These are phyloP conservation scores for Nasua narica DNA, from an alignment of 2,797 vertebrate genomes.

Conservation along the genomic window DNA sequence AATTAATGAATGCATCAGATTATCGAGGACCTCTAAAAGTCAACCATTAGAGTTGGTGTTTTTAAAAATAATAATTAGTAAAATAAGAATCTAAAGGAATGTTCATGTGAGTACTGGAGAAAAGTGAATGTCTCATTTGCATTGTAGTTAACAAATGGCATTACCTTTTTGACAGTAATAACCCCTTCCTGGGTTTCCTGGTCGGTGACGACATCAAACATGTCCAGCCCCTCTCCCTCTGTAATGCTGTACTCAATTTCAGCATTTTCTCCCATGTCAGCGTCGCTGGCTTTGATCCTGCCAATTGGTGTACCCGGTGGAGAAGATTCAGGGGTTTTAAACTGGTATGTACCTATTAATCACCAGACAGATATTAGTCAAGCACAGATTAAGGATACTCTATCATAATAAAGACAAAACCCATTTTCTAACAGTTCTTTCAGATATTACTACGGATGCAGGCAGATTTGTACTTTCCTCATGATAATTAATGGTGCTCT, in stretches of 20 bases:
- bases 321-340: slow-evolving; percentile 88
- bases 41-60: neutral
- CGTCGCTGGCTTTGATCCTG: slow-evolving; percentile 90
- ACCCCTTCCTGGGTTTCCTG: slow-evolving; percentile 92
- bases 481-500: neutral
- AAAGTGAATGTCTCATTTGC: neutral
- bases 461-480: neutral
- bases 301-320: slow-evolving; percentile 87
- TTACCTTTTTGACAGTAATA: slow-evolving; percentile 92
- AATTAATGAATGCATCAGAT: neutral
- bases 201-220: slow-evolving; percentile 92
- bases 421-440: neutral
- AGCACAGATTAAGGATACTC: neutral
- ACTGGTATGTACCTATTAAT: slow-evolving; percentile 91
- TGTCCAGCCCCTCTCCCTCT: slow-evolving; percentile 90
- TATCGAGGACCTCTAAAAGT: neutral
- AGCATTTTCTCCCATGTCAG: slow-evolving; percentile 91
- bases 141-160: neutral
- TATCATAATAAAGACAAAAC: neutral
- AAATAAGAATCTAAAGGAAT: neutral
- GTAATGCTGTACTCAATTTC: slow-evolving; percentile 93
- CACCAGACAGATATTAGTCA: slow-evolving; percentile 28
- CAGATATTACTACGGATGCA: neutral
- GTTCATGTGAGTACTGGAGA: neutral
- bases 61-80: neutral